Evolutionary conservation across 2,113 vertebrate species (phyloP), one percentile per base, ranked within the genome.

Genomic region (Gopherus flavomarginatus): DNA sequence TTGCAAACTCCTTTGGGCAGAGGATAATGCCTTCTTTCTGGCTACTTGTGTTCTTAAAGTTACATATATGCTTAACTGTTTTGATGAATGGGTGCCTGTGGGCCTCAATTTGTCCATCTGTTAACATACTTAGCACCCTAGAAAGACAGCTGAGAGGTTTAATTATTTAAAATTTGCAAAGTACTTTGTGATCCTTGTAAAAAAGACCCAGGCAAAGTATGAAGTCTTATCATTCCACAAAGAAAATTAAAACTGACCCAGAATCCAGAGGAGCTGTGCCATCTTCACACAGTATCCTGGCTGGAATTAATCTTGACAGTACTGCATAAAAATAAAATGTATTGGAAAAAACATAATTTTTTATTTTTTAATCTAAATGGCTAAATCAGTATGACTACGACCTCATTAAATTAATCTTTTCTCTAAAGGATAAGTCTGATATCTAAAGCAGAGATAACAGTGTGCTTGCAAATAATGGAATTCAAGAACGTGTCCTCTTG

Each of bases 391-490:
- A 42, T 42, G 88, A 78, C 5, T 14, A 26, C 24, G 50, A 57
- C 21, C 29, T 83, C 56, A 17, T 59, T 13, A 42, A 26, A 0
- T 8, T 21, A 47, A 35, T 35, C 42, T 53, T 0, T 11, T 52
- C 72, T 38, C 80, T 91, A 26, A 81, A 90, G 75, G 11, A 4
- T 80, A 26, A 31, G 53, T 52, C 82, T 79, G 75, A 17, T 65
- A 56, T 85, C 88, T 92, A 38, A 92, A 50, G 56, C 47, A 26
- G 82, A 42, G 22, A 31, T 13, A 10, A 13, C 53, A 8, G 6
- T 31, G 42, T n/a, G 21, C 3, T 59, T 96, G 77, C 54, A 27
- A 92, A 81, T 56, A 85, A 1, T 86, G 79, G 90, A 92, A 93
- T 59, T 85, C 44, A 52, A 86, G 65, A 27, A 5, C 7, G 3